Evolutionary conservation across 2,113 vertebrate genomes (phyloP).

Genomic region (Stomatorhinus ivindoensis): DNA sequence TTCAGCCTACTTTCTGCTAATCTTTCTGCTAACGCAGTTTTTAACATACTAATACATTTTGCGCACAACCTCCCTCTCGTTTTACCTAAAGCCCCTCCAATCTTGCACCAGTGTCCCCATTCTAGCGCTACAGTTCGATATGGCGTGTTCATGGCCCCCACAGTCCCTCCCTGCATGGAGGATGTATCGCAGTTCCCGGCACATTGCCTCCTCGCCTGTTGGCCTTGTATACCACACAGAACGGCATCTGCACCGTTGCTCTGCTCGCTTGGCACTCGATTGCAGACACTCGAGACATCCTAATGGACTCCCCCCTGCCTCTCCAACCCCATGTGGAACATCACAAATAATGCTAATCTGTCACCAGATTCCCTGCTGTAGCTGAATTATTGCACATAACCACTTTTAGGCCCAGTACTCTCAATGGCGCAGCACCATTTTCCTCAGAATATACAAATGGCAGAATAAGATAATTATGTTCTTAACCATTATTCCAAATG

Average conservation of each 20-base stretch:
- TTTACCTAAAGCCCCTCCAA: not conserved
- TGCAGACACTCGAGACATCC: not conserved
- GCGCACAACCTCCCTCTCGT: not conserved
- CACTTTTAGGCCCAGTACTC: not conserved
- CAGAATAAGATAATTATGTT: not conserved
- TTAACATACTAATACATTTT: not conserved
- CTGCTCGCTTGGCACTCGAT: not conserved
- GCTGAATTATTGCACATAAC: not conserved
- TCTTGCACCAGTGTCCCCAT: not conserved
- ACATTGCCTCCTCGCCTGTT: not conserved
- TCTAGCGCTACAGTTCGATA: not conserved
- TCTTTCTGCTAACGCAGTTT: not conserved
- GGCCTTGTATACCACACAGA: not conserved
- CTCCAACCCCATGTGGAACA: not conserved
- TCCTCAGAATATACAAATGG: not conserved
- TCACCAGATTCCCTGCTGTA: not conserved
- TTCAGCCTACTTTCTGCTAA: not conserved
- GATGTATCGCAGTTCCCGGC: not conserved
- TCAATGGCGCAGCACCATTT: not conserved
- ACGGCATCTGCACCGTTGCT: not conserved
- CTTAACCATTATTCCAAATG: not conserved
- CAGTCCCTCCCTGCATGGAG: not conserved
- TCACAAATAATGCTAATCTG: not conserved
- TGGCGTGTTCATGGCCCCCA: not conserved
- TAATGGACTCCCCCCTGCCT: not conserved